Evolutionary conservation across 2,113 vertebrate genomes (phyloP).

Genomic region (Xenopus tropicalis): DNA sequence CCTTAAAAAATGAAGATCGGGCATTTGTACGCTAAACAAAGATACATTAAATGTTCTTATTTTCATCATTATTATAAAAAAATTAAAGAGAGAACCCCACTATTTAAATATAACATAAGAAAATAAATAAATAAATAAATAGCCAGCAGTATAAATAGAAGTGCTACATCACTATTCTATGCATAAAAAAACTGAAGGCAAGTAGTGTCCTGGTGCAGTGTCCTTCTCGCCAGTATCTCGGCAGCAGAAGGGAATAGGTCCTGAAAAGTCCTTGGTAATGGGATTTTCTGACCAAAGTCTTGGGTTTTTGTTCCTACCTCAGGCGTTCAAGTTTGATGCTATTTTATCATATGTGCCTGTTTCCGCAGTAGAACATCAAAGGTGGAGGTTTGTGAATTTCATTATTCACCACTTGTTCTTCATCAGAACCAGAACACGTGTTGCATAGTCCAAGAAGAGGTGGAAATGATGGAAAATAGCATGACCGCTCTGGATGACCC

Average conservation of each 20-base stretch:
- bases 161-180: constrained; percentile 21
- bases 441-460: constrained; percentile 50
- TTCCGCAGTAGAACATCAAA: not conserved
- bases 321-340: not conserved
- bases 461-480: constrained; percentile 47
- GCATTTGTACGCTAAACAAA: not conserved
- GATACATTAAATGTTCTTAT: not conserved
- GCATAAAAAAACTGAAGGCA: constrained; percentile 18
- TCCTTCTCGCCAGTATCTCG: not conserved
- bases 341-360: no score
- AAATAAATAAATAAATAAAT: constrained; percentile 45
- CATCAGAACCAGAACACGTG: constrained; percentile 46
- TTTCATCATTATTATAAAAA: no score
- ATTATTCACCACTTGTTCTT: constrained; percentile 47
- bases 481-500: constrained; percentile 47
- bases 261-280: not conserved
- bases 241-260: not conserved
- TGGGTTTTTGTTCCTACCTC: not conserved
- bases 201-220: not conserved
- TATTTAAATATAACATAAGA: constrained; percentile 28
- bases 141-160: constrained; percentile 27
- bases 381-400: not conserved
- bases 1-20: not conserved
- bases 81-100: no score
- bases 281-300: not conserved